Base-by-base conservation (phyloP, 2,797 vertebrate species). In the Hyperoplus lanceolatus region DNA sequence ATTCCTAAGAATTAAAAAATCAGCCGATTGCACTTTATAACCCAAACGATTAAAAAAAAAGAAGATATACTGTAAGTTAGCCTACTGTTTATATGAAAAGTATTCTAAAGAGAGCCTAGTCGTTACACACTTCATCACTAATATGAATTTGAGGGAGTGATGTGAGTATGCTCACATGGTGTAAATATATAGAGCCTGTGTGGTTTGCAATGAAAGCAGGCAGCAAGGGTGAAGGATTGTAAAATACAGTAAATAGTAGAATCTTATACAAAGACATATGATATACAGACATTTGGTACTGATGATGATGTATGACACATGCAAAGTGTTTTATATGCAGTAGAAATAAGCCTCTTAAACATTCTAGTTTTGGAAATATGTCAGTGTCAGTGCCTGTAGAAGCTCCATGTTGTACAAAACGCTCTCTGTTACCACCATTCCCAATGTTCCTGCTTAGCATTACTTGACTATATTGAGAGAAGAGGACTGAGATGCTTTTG, bases 11-110 rank as follows among this genome's bases (percentile, higher is more conserved):
- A 78, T 51, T 69, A 65, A 56, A 63, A 77, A 90, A 86, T 80
- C 78, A 78, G 18, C 79, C 70, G 73, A 53, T 68, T 91, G 91
- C 92, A 92, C 88, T 90, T 92, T 90, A 89, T 79, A 29, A 50
- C 65, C 64, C 67, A 57, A 73, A 72, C 83, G 50, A 73, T 79
- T 85, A 72, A 66, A 39, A 58, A 65, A 43, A 15, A 62, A 21
- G 21, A 21, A 21, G 1, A 68, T 67, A 62, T 75, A 62, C 62
- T 83, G 66, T 87, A 82, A 64, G 54, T 81, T 48, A 29, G 29
- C 29, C 29, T 29, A 29, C 54, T 83, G 73, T 81, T 75, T 7
- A 63, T 68, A 66, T 73, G 61, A 63, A 71, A 77, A 69, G 9
- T 12, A 68, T 78, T 81, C 9, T 70, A 43, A 61, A 70, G 68